These are phyloP conservation scores for Thinocorus orbignyianus DNA, from an alignment of 2,113 vertebrate genomes.

Conservation along the genomic window DNA sequence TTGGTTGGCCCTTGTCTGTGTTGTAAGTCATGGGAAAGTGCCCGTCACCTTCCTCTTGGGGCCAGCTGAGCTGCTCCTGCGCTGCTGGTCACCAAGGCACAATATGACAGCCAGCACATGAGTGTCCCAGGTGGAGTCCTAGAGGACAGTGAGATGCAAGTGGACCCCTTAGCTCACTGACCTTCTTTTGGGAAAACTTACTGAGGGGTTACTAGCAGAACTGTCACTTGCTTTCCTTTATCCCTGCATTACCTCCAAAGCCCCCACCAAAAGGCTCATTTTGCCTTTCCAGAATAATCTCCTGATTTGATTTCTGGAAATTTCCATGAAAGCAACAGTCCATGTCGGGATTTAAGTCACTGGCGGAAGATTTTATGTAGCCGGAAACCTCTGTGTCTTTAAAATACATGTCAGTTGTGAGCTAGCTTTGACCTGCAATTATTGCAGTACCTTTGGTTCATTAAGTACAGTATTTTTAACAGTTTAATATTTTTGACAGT, in stretches of 20 bases:
- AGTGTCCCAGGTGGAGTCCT: background rate
- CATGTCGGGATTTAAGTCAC: background rate
- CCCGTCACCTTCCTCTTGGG: background rate
- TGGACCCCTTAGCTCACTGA: background rate
- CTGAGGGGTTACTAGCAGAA: background rate
- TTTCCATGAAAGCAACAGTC: background rate
- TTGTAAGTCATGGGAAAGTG: background rate
- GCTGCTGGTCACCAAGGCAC: background rate
- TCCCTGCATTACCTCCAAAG: background rate
- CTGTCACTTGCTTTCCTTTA: background rate
- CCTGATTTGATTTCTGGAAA: background rate
- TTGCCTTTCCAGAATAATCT: background rate
- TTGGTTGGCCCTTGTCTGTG: background rate
- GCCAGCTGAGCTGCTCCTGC: background rate
- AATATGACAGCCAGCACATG: background rate
- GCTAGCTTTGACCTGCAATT: background rate
- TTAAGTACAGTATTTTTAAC: constrained; percentile 3
- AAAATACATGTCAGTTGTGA: background rate
- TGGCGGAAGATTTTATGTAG: background rate
- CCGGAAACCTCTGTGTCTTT: background rate
- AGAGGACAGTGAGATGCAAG: background rate
- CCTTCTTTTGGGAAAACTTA: background rate
- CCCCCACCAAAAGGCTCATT: background rate
- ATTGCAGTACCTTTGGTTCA: background rate
- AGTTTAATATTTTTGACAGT: background rate